These are phyloP conservation scores for Triplophysa siluroides DNA, from an alignment of 2,113 vertebrate genomes.

Conservation along the genomic window DNA sequence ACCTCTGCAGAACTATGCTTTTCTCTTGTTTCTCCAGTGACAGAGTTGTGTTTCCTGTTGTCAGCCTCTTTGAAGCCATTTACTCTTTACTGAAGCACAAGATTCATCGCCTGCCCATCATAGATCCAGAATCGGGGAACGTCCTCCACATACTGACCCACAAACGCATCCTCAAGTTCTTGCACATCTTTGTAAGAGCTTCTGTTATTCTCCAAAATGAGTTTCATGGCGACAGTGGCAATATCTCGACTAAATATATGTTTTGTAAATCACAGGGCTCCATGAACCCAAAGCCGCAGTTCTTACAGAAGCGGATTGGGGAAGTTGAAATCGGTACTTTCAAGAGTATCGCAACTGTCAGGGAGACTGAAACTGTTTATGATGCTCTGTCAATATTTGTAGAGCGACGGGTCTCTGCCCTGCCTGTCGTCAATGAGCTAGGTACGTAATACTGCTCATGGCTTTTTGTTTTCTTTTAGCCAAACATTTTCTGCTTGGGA, in stretches of 20 bases:
- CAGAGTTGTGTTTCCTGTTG: slow-evolving; percentile 41
- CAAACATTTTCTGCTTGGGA: too few species aligned
- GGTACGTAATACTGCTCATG: slow-evolving; percentile 67
- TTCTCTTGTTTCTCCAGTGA: slow-evolving; percentile 12
- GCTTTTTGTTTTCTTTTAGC: not conserved
- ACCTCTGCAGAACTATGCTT: not conserved
- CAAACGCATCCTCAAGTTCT: slow-evolving; percentile 95
- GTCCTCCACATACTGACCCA: slow-evolving; percentile 96
- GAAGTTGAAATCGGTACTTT: slow-evolving; percentile 90
- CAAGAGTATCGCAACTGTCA: slow-evolving; percentile 81
- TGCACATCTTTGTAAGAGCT: slow-evolving; percentile 84
- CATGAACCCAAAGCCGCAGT: slow-evolving; percentile 83
- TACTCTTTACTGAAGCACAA: slow-evolving; percentile 92
- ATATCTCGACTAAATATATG: not conserved
- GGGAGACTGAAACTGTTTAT: slow-evolving; percentile 80
- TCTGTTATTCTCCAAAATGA: not conserved
- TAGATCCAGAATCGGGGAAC: slow-evolving; percentile 87
- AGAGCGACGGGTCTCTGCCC: slow-evolving; percentile 87
- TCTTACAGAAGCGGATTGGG: slow-evolving; percentile 83
- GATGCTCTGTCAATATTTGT: slow-evolving; percentile 88
- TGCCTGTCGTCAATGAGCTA: slow-evolving; percentile 85
- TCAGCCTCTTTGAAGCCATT: slow-evolving; percentile 91
- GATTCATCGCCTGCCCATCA: slow-evolving; percentile 91
- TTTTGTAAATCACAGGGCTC: slow-evolving; percentile 71
- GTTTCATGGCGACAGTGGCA: not conserved